Conservation (phyloP, 2,888 invertebrate genomes). For the Alitta virens region DNA sequence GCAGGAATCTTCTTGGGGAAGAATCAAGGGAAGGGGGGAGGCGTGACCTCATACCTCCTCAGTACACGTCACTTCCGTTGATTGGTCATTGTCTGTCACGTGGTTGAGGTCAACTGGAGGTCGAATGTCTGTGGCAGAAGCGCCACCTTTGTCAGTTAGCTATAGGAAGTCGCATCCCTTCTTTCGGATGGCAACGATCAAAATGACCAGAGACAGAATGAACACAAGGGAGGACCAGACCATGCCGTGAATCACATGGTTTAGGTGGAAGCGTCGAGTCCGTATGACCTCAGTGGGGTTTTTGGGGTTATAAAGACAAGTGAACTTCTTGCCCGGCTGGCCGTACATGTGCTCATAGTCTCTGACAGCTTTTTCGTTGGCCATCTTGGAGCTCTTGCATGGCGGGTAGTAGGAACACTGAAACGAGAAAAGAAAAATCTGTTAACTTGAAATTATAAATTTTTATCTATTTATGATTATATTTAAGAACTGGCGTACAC, state of each 20-base stretch:
- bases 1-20: no score
- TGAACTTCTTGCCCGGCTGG: constrained; percentile 13
- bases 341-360: constrained; percentile 20
- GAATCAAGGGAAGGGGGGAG: no score
- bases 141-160: not conserved
- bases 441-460: no score
- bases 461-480: no score
- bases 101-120: not conserved
- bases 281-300: constrained; percentile 18
- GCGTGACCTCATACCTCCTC: no score
- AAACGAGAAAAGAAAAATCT: not conserved
- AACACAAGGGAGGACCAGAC: constrained; percentile 22
- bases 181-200: constrained; percentile 17
- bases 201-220: constrained; percentile 11
- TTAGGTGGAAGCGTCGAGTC: constrained; percentile 15
- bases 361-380: constrained; percentile 22
- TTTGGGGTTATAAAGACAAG: constrained; percentile 21
- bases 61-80: no score
- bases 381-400: constrained; percentile 21
- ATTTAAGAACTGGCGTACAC: no score
- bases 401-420: constrained; percentile 28
- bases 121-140: constrained; percentile 30
- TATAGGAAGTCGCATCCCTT: constrained; percentile 18
- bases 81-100: no score
- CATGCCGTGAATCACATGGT: constrained; percentile 25